Evolutionary conservation across 37 sponge, comb jelly and placozoan genomes (phyloP).

Genomic region (Hormiphora californensis): DNA sequence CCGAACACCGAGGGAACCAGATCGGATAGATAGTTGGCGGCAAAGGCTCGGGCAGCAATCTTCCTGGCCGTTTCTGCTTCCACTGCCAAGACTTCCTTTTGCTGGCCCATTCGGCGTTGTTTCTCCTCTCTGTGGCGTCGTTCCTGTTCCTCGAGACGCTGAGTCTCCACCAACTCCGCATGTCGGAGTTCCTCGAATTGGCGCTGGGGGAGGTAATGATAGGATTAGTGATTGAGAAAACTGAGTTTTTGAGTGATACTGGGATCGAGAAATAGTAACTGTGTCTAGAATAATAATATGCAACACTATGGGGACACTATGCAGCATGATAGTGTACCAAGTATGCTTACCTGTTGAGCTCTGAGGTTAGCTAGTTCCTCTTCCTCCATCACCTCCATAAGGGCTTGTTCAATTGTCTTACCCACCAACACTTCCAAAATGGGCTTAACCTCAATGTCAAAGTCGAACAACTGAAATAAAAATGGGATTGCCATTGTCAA

Average conservation of each 20-base stretch:
- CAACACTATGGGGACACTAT: background rate
- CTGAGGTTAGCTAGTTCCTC: conserved; percentile 87
- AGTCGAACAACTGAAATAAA: conserved; percentile 85
- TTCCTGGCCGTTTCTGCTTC: conserved; percentile 93
- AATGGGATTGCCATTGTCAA: background rate
- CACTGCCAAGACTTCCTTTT: conserved; percentile 74
- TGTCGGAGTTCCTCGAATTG: conserved; percentile 89
- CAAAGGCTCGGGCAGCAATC: conserved; percentile 94
- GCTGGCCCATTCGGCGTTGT: conserved; percentile 81
- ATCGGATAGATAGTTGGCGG: conserved; percentile 83
- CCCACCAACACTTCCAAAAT: conserved; percentile 96
- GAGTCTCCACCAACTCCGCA: conserved; percentile 94
- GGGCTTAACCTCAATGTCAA: conserved; percentile 91
- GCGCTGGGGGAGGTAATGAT: conserved; percentile 58
- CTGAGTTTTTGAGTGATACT: background rate
- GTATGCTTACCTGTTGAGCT: conserved; percentile 84
- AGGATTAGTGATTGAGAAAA: background rate
- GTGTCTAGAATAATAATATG: background rate
- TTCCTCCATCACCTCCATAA: conserved; percentile 98
- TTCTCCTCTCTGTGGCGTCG: conserved; percentile 85
- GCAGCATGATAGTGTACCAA: too few relatives aligned
- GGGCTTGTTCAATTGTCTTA: conserved; percentile 96
- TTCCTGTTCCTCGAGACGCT: conserved; percentile 95
- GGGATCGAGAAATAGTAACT: background rate
- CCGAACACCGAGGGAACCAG: conserved; percentile 93